These are phyloP conservation scores for Prietella phreatophila DNA, from an alignment of 2,113 vertebrate genomes.

Conservation along the genomic window DNA sequence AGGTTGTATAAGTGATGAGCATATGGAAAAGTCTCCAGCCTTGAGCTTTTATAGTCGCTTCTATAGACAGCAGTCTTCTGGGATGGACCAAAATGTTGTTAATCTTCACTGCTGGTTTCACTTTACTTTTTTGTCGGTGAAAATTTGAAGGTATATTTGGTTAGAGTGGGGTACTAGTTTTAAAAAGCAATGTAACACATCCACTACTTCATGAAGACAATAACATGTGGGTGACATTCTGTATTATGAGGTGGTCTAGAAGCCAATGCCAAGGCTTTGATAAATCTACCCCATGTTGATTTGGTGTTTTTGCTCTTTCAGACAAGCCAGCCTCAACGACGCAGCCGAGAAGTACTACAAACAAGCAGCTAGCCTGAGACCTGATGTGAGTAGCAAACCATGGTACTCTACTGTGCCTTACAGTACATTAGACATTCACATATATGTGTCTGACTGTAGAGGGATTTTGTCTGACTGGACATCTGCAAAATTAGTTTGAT, in stretches of 20 bases:
- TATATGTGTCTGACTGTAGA: background rate
- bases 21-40: slow-evolving; percentile 45
- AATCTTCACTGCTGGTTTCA: background rate
- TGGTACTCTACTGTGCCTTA: background rate
- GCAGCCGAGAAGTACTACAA: slow-evolving; percentile 93
- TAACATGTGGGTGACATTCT: background rate
- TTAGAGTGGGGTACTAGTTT: slow-evolving; percentile 1
- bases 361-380: slow-evolving; percentile 88
- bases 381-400: slow-evolving; percentile 84
- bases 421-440: background rate
- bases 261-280: background rate
- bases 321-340: slow-evolving; percentile 95
- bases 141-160: background rate
- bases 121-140: background rate
- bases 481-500: slow-evolving; percentile 55
- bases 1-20: slow-evolving; percentile 35
- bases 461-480: slow-evolving; percentile 19
- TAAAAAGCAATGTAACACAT: background rate
- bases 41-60: slow-evolving; percentile 49
- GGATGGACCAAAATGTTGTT: slow-evolving; percentile 47
- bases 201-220: background rate
- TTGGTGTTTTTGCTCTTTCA: slow-evolving; percentile 66
- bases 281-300: background rate
- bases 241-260: background rate
- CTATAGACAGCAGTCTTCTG: slow-evolving; percentile 43